A percentile compares a stretch with the other conserved stretches of the same genome.
phyloP scores from a whole-genome alignment of 2,797 vertebrate genomes.

The Hirundo rustica region DNA sequence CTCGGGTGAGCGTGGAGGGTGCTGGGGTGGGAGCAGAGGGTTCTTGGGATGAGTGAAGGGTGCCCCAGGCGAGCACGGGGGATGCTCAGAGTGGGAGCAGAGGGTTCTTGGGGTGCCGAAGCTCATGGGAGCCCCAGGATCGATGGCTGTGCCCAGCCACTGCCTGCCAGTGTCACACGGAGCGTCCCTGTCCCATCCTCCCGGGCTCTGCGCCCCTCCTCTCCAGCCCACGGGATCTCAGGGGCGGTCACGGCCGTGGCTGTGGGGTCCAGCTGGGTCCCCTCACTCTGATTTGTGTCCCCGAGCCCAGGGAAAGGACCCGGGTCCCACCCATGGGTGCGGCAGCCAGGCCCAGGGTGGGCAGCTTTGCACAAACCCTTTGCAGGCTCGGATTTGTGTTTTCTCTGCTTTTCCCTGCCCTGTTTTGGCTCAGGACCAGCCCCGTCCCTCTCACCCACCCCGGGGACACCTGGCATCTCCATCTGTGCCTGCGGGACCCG shows the following conservation, averaged over 20 bases:
- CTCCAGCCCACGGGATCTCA: rapidly evolving
- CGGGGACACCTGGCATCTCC: rapidly evolving
- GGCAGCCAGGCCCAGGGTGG: rapidly evolving
- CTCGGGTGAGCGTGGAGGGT: too few relatives aligned
- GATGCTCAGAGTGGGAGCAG: neutral
- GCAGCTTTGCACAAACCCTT: neutral
- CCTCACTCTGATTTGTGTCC: rapidly evolving
- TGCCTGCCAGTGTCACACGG: neutral
- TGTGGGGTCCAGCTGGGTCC: neutral
- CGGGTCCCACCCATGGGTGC: rapidly evolving
- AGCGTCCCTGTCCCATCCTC: neutral
- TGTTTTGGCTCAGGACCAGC: neutral
- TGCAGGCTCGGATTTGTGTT: neutral
- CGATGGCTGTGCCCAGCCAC: neutral
- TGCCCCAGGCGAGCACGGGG: too few relatives aligned
- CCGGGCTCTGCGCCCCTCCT: neutral
- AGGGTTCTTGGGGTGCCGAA: neutral
- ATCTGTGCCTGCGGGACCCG: neutral
- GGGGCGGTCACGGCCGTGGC: rapidly evolving
- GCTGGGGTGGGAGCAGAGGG: neutral
- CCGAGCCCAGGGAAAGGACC: neutral
- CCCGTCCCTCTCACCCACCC: neutral
- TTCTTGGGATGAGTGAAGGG: neutral
- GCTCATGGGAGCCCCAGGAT: neutral
- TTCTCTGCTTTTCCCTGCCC: neutral